phyloP scores from a whole-genome alignment of 1,140 invertebrate genomes.

The Phymastichus coffea region DNA sequence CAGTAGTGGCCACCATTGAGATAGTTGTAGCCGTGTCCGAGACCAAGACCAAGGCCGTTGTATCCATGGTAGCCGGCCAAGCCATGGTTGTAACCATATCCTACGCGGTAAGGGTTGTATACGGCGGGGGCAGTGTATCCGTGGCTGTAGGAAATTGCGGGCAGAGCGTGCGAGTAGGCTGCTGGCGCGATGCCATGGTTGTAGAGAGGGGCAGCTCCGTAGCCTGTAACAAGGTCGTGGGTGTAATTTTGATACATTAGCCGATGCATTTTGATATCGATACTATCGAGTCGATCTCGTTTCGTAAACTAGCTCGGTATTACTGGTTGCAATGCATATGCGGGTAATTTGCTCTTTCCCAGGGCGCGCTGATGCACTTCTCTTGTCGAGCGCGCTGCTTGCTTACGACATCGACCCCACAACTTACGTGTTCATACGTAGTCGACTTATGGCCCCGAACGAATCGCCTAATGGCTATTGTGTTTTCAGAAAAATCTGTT shows the following conservation, averaged over 20 bases:
- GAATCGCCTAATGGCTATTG: too few species aligned
- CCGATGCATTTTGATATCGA: neutral
- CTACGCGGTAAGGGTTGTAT: neutral
- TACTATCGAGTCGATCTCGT: neutral
- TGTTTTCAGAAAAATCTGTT: too few species aligned
- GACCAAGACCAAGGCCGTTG: slow-evolving; percentile 25
- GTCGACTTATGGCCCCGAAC: too few species aligned
- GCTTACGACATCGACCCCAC: too few species aligned
- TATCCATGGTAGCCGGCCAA: slow-evolving; percentile 11
- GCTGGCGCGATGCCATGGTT: neutral
- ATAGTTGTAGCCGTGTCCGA: slow-evolving; percentile 1
- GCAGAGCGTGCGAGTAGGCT: slow-evolving; percentile 1
- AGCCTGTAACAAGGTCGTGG: neutral
- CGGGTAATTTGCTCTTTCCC: too few species aligned
- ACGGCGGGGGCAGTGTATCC: slow-evolving; percentile 21
- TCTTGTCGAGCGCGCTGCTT: too few species aligned
- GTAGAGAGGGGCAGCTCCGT: neutral
- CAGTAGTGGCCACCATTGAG: neutral
- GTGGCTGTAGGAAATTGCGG: slow-evolving; percentile 17
- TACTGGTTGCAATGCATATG: too few species aligned
- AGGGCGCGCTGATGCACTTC: too few species aligned
- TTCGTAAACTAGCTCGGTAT: neutral
- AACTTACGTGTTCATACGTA: too few species aligned
- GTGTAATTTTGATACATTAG: neutral
- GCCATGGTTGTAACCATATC: slow-evolving; percentile 21